Base-by-base conservation (phyloP, 2,797 vertebrate species). In the Euphonia xanthogaster region DNA sequence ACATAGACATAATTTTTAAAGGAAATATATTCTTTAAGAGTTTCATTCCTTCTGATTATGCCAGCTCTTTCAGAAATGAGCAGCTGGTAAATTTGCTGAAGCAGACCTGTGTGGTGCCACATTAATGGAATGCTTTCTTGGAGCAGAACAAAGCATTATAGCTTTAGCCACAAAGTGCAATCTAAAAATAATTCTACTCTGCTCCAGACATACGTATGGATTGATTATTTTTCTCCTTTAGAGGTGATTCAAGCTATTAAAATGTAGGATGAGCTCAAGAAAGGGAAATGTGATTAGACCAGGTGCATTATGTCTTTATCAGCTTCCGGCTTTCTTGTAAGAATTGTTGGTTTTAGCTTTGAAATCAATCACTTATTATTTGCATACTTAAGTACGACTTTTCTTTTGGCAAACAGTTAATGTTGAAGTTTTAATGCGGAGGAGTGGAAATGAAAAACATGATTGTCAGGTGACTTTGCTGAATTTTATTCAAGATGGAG, bases 141-240 rank as follows among this genome's bases (percentile, higher is more conserved):
- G 35, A 82, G 79, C n/a, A 80, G 55, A 90, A 90, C 54, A 75
- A 40, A 55, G 54, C 20, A 31, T 90, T 76, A 93, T 7, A 62
- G 54, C 47, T 93, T 83, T 60, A 80, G 84, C 91, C 72, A 35
- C 87, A 73, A 94, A 93, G 47, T 70, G 27, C 72, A 81, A 48
- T 55, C 75, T 95, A 94, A 96, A 94, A 97, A 96, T 92, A 96
- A 83, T 91, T 71, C 91, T 84, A 37, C 73, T 95, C 95, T 88
- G 55, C 65, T 78, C 70, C 39, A 48, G 51, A 78, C 83, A 77
- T 4, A 2, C 39, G 19, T 54, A 53, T 70, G 62, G 39, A 94
- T 96, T 93, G 91, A 96, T 96, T 93, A n/a, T 77, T 96, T 94
- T 94, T 95, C 91, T 88, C 78, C 94, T 93, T 91, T 55, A 82